phyloP scores from a whole-genome alignment of 2,113 vertebrate genomes.

The Syngnathus floridae region DNA sequence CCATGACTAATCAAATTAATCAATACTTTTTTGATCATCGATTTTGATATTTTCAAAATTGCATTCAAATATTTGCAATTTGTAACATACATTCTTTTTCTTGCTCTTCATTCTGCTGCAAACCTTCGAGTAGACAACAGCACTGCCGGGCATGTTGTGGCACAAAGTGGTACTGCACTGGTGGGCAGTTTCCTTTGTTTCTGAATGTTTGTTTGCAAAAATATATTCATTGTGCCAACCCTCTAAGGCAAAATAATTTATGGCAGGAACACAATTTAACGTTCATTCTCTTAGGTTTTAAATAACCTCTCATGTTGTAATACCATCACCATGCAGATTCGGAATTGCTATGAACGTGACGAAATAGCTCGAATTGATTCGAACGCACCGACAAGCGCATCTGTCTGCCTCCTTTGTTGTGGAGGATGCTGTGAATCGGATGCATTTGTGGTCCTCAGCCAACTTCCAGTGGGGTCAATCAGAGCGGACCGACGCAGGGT shows the following conservation, averaged over 20 bases:
- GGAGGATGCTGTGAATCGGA: constrained; percentile 14
- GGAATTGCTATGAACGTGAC: background rate
- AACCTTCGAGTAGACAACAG: background rate
- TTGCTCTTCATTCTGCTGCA: background rate
- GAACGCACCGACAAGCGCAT: background rate
- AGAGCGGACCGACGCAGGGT: constrained; percentile 24
- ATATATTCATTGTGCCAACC: background rate
- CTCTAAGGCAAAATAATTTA: background rate
- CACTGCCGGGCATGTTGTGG: background rate
- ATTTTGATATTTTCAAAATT: too few relatives aligned
- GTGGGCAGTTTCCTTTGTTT: background rate
- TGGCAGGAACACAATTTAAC: background rate
- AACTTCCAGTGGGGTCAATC: constrained; percentile 35
- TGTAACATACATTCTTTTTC: background rate
- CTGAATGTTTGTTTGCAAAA: background rate
- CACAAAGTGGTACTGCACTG: background rate
- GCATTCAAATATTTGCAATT: too few relatives aligned
- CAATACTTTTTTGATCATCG: too few relatives aligned
- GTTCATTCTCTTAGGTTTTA: background rate
- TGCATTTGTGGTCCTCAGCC: constrained; percentile 7
- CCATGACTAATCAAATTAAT: too few relatives aligned
- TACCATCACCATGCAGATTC: background rate
- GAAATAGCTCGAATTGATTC: background rate
- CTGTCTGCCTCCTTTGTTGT: constrained; percentile 1
- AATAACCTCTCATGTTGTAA: background rate